Evolutionary conservation across 2,113 vertebrate genomes (phyloP).

Genomic region (Myiopsitta monachus): DNA sequence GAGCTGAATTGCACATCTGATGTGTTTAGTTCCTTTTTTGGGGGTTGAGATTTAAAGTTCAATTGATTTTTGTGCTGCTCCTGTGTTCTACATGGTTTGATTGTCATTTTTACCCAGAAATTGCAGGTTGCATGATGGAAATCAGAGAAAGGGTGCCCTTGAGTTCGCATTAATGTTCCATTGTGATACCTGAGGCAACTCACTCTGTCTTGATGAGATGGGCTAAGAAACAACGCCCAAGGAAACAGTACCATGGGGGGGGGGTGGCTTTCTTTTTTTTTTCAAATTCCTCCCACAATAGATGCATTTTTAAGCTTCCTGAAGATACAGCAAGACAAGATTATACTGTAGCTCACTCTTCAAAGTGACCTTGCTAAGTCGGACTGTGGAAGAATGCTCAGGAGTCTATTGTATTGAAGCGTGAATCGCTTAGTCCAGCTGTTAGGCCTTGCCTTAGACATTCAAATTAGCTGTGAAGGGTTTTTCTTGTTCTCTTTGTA

Average conservation of each 20-base stretch:
- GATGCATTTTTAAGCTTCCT: neutral
- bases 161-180: neutral
- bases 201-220: neutral
- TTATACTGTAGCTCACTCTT: neutral
- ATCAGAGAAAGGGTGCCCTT: neutral
- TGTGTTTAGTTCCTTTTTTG: neutral
- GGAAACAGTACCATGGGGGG: neutral
- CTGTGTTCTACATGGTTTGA: neutral
- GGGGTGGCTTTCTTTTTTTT: neutral
- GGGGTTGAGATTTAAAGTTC: neutral
- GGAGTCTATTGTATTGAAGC: neutral
- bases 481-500: slow-evolving; percentile 34
- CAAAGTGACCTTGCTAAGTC: neutral
- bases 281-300: neutral
- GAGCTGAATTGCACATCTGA: neutral
- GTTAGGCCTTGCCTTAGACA: slow-evolving; percentile 32
- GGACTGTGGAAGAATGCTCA: neutral
- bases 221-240: neutral
- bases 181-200: neutral
- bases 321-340: neutral
- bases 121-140: neutral
- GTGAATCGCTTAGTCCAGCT: neutral
- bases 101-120: slow-evolving; percentile 23
- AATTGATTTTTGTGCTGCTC: slow-evolving; percentile 12
- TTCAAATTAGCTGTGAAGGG: slow-evolving; percentile 29